phyloP scores from a whole-genome alignment of 2,113 vertebrate genomes.

The Hirundichthys speculiger region DNA sequence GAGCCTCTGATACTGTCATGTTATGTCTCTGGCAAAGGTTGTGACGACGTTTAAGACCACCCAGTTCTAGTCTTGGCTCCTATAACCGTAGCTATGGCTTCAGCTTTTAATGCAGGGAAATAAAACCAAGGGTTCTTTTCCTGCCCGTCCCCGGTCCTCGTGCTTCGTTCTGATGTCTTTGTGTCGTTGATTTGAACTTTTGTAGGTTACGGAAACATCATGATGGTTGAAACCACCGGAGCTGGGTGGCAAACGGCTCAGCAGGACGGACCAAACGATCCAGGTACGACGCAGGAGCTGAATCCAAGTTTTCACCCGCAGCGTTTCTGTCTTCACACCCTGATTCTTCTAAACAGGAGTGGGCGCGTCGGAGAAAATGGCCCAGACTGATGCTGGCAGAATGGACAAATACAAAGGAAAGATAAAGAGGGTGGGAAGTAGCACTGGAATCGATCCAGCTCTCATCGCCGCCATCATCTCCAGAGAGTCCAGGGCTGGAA shows the following conservation, averaged over 20 bases:
- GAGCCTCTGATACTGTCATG: too few species aligned
- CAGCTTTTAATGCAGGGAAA: too few species aligned
- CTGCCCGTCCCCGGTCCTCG: neutral
- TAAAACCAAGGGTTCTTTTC: too few species aligned
- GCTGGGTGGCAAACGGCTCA: slow-evolving; percentile 12
- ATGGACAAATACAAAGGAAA: slow-evolving; percentile 40
- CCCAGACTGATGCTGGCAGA: slow-evolving; percentile 18
- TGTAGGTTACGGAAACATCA: slow-evolving; percentile 49
- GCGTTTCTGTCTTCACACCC: neutral
- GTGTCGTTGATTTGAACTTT: neutral
- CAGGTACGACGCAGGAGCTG: slow-evolving; percentile 28
- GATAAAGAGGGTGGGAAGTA: slow-evolving; percentile 27
- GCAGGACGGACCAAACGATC: slow-evolving; percentile 18
- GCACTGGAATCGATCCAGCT: slow-evolving; percentile 20
- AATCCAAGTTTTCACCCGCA: neutral
- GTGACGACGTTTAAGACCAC: too few species aligned
- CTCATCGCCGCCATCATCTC: slow-evolving; percentile 73
- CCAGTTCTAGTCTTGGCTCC: too few species aligned
- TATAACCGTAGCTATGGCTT: too few species aligned
- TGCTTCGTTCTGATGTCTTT: neutral
- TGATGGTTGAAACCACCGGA: slow-evolving; percentile 17
- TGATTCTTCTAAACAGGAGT: slow-evolving; percentile 17
- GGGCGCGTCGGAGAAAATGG: slow-evolving; percentile 44
- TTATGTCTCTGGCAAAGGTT: too few species aligned
- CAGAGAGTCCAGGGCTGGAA: slow-evolving; percentile 69